Evolutionary conservation across 2,797 vertebrate species (phyloP).

Genomic region (Chaenodraco wilsoni): DNA sequence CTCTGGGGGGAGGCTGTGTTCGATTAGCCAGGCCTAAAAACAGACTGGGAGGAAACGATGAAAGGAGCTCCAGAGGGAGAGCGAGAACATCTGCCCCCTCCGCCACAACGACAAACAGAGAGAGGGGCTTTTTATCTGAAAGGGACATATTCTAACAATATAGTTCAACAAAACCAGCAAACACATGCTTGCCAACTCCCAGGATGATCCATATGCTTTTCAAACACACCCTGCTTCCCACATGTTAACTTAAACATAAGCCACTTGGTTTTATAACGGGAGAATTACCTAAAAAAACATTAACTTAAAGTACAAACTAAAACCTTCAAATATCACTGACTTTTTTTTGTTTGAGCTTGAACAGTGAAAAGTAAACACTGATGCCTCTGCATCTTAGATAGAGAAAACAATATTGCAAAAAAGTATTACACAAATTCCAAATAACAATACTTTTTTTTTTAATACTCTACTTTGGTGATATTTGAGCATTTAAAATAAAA

Average conservation of each 20-base stretch:
- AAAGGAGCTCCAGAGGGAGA: slow-evolving; percentile 67
- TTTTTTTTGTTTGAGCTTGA: too few relatives aligned
- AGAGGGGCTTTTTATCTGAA: slow-evolving; percentile 34
- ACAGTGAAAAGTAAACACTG: too few relatives aligned
- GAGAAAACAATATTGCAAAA: too few relatives aligned
- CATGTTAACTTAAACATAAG: slow-evolving; percentile 24
- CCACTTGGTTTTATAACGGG: too few relatives aligned
- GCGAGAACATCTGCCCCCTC: slow-evolving; percentile 72
- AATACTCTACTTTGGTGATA: too few relatives aligned
- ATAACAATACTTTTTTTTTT: too few relatives aligned
- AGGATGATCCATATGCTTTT: background rate
- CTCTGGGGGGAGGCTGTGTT: slow-evolving; percentile 65
- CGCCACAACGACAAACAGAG: slow-evolving; percentile 65
- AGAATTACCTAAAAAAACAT: too few relatives aligned
- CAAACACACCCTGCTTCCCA: slow-evolving; percentile 21
- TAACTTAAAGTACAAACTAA: too few relatives aligned
- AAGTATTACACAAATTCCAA: too few relatives aligned
- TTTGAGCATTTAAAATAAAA: too few relatives aligned
- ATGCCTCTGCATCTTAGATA: too few relatives aligned
- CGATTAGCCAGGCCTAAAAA: slow-evolving; percentile 75
- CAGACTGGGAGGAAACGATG: slow-evolving; percentile 71
- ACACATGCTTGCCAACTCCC: slow-evolving; percentile 55
- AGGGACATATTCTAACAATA: slow-evolving; percentile 30
- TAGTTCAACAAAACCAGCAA: slow-evolving; percentile 53
- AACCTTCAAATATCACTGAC: too few relatives aligned